A percentile compares a stretch with the other conserved stretches of the same genome.
phyloP scores from a whole-genome alignment of 1,140 invertebrate species.

The Mizuhopecten yessoensis region DNA sequence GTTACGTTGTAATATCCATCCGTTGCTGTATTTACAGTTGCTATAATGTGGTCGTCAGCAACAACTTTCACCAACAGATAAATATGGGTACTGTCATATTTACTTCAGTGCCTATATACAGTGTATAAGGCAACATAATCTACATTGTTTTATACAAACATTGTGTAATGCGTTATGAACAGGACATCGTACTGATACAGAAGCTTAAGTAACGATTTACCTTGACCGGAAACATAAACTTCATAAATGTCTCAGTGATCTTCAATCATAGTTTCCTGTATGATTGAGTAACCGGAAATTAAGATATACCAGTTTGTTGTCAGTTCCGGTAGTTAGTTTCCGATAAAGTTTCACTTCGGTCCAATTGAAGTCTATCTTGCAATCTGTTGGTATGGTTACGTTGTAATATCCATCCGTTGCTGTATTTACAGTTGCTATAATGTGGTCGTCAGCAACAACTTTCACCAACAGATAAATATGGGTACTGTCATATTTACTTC shows the following conservation, averaged over 20 bases:
- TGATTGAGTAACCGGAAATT: not conserved
- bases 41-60: not conserved
- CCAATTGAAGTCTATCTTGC: not conserved
- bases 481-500: not conserved
- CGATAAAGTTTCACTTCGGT: not conserved
- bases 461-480: not conserved
- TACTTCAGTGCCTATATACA: too few species aligned
- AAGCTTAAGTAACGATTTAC: not conserved
- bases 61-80: not conserved
- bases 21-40: not conserved
- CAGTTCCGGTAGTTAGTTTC: not conserved
- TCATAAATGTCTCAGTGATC: not conserved
- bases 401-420: not conserved
- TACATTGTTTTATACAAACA: too few species aligned
- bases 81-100: not conserved
- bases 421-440: not conserved
- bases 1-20: not conserved
- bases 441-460: not conserved
- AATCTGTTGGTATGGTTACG: not conserved
- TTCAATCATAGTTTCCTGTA: not conserved
- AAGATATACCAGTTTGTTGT: not conserved
- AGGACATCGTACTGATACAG: not conserved
- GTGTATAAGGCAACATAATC: too few species aligned
- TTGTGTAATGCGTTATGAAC: too few species aligned
- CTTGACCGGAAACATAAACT: slow-evolving; percentile 20